Base-by-base conservation (phyloP, 1,140 invertebrate genomes). In the Papilio dardanus region DNA sequence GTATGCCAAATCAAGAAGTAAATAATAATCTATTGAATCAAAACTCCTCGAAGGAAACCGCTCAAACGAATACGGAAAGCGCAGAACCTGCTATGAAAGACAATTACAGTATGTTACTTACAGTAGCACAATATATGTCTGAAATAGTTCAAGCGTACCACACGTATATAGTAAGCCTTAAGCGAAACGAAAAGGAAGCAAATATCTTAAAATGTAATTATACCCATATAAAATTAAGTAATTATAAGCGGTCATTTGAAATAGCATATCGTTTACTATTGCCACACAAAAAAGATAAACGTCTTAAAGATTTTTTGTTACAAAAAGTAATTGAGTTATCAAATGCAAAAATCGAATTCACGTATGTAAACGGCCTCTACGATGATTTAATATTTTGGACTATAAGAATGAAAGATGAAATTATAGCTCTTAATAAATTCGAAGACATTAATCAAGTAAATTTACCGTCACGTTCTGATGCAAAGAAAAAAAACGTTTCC, bases 311-410 rank as follows among this genome's bases (percentile, higher is more conserved):
- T 5, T 14, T 14, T 62, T 62, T 62, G 10, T 7, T 62, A 62
- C 8, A 62, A 62, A 62, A 62, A 62, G 3, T 62, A 28, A 62
- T 62, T 28, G 54, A 62, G 24, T 14, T 62, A 14, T 62, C 54
- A 62, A 62, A 62, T 14, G 54, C 30, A 28, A 62, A 62, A 30
- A 62, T 62, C 21, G 54, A 62, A 10, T 5, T 24, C 24, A 62
- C 3, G 3, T 62, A 14, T 62, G 54, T 62, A 28, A 16, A 3
- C 28, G 2, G 21, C 3, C 54, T 62, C 8, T 62, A 28, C 12
- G 1, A 62, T 28, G 24, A 28, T 62, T 28, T 62, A 14, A 62
- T 62, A 62, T 30, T 28, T 28, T 62, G 54, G 54, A 28, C 24
- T 28, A 10, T 19, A 46, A n/a, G n/a, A 46, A 46, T 46, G 6